Base-by-base conservation (phyloP, 2,797 vertebrate genomes). In the Chelonia mydas region DNA sequence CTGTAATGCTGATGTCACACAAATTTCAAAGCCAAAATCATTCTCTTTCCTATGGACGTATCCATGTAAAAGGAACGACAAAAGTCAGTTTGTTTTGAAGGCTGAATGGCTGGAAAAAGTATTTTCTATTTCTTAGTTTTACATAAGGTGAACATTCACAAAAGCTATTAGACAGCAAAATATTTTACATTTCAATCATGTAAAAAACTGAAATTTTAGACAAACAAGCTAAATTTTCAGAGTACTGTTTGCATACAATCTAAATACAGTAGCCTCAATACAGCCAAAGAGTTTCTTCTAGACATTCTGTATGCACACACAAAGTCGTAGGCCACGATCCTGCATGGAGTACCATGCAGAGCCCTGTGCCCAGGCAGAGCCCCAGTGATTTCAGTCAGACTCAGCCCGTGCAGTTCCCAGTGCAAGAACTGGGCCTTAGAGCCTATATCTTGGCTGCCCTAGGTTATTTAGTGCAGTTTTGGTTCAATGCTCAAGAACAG, bases 41-140 rank as follows among this genome's bases (percentile, higher is more conserved):
- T 86, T 57, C 92, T 68, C 19, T 76, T 53, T 25, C 3, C 87
- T 72, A 59, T 25, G n/a, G 81, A 41, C 3, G 53, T 90, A 88
- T 16, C 19, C 51, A 91, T 90, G n/a, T 95, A 89, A 90, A 97
- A 97, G 89, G 27, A 61, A 78, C 59, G 87, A 86, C 53, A 94
- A 95, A 96, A 87, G 74, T 27, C 41, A 41, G 51, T 94, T 90
- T 88, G 77, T 90, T 96, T 83, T 92, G 93, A 96, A 97, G 89
- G 88, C 90, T 87, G 79, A 90, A 81, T 53, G 59, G 83, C 61
- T 77, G 79, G 87, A 79, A 72, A 72, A 96, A 87, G n/a, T 57
- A 49, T 79, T 45, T 90, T 59, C 78, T 91, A 12, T 81, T 90
- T 91, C 51, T 86, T 81, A 45, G 78, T 61, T 68, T 68, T 87